Percentiles rank a stretch among this genome's conserved stretches.
Evolutionary conservation across 2,888 invertebrate species (phyloP).

Genomic region (Drosophila melanosoma): DNA sequence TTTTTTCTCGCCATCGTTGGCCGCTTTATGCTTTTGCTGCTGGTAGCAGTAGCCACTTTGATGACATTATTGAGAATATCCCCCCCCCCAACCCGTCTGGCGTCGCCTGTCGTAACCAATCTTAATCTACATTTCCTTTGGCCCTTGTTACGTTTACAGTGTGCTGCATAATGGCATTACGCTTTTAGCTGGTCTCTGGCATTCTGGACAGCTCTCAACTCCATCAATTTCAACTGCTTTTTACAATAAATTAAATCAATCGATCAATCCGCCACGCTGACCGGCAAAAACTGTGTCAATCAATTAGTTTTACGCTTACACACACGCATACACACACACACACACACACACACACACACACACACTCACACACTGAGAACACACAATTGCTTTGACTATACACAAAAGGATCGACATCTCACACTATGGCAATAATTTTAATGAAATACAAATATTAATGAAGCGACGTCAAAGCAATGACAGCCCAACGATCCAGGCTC

Average conservation of each 20-base stretch:
- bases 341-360: conserved; percentile 16
- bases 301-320: conserved; percentile 65
- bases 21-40: conserved; percentile 71
- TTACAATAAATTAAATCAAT: conserved; percentile 78
- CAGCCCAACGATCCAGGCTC: conserved; percentile 52
- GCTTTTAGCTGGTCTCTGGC: conserved; percentile 58
- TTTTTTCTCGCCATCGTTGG: conserved; percentile 47
- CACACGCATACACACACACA: conserved; percentile 16
- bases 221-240: conserved; percentile 78
- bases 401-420: conserved; percentile 9
- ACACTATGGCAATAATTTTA: conserved; percentile 69
- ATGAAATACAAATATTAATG: conserved; percentile 80
- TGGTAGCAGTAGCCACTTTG: conserved; percentile 70
- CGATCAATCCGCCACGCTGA: conserved; percentile 66
- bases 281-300: conserved; percentile 76
- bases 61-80: conserved; percentile 72
- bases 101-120: neutral
- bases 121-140: conserved; percentile 22
- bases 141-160: conserved; percentile 23
- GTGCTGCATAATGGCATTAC: conserved; percentile 77
- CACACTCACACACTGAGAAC: neutral
- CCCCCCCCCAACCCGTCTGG: neutral
- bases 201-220: conserved; percentile 46
- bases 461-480: conserved; percentile 65
- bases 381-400: conserved; percentile 1